These are phyloP conservation scores for Vanessa cardui DNA, from an alignment of 2,888 invertebrate genomes.

Conservation along the genomic window DNA sequence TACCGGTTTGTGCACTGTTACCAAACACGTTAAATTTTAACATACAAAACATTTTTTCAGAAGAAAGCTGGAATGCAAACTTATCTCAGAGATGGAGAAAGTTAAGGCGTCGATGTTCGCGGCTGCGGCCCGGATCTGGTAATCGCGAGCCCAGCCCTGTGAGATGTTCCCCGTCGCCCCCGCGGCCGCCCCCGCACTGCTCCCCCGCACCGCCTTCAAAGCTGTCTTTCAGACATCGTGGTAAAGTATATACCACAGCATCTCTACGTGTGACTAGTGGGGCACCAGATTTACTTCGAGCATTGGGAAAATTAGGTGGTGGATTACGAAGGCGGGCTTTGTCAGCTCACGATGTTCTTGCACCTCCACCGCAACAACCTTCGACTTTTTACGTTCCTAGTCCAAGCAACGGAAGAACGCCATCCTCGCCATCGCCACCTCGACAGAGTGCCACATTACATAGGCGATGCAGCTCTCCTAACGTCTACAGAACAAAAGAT, in stretches of 20 bases:
- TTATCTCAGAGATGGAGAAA: constrained; percentile 89
- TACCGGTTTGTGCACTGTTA: constrained; percentile 20
- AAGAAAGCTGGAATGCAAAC: constrained; percentile 88
- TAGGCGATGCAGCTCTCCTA: constrained; percentile 75
- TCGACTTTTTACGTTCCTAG: constrained; percentile 89
- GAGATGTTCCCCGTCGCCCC: constrained; percentile 83
- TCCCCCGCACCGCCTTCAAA: constrained; percentile 76
- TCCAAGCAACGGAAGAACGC: constrained; percentile 75
- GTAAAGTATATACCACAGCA: constrained; percentile 78
- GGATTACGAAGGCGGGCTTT: constrained; percentile 86
- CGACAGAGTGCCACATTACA: constrained; percentile 66
- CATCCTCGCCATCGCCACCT: constrained; percentile 70
- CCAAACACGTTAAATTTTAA: constrained; percentile 20
- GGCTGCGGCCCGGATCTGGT: constrained; percentile 85
- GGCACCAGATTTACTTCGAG: constrained; percentile 86
- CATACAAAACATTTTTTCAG: constrained; percentile 69
- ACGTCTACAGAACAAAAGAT: constrained; percentile 69
- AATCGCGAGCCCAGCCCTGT: constrained; percentile 81
- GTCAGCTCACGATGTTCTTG: constrained; percentile 87
- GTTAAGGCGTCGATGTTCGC: constrained; percentile 86
- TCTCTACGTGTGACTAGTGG: constrained; percentile 79
- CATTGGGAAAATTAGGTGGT: constrained; percentile 87
- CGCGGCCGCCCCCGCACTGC: constrained; percentile 75
- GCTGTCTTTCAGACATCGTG: constrained; percentile 75
- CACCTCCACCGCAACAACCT: constrained; percentile 81